Evolutionary conservation across 2,888 invertebrate species (phyloP).

Genomic region (Himalopsyche anomala): DNA sequence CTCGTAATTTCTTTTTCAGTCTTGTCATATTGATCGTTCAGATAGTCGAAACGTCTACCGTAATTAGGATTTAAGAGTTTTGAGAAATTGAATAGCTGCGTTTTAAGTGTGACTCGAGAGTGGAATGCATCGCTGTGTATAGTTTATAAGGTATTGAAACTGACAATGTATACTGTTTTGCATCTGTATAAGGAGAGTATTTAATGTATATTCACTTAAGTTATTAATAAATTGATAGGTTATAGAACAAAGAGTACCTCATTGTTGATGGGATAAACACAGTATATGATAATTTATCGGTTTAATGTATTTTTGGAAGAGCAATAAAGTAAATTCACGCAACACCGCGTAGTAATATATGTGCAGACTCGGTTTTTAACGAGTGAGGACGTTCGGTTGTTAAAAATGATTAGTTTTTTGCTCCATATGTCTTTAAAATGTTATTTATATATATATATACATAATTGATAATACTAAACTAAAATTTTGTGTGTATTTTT

Average conservation of each 20-base stretch:
- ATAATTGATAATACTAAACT: neutral
- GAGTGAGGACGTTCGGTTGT: neutral
- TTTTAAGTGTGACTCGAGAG: slow-evolving; percentile 24
- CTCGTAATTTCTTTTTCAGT: neutral
- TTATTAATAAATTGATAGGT: slow-evolving; percentile 53
- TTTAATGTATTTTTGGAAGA: slow-evolving; percentile 31
- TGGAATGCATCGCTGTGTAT: slow-evolving; percentile 52
- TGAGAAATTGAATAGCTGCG: neutral
- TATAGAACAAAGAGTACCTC: slow-evolving; percentile 62
- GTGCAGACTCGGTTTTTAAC: neutral
- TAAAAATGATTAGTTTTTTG: slow-evolving; percentile 39
- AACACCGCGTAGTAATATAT: neutral
- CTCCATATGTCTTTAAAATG: slow-evolving; percentile 29
- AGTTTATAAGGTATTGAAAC: slow-evolving; percentile 51
- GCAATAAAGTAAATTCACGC: neutral
- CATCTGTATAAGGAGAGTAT: slow-evolving; percentile 55
- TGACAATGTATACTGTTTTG: slow-evolving; percentile 63
- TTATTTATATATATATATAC: slow-evolving; percentile 2
- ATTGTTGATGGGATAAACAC: slow-evolving; percentile 52
- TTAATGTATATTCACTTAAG: slow-evolving; percentile 48
- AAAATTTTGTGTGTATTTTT: slow-evolving; percentile 20
- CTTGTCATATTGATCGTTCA: neutral
- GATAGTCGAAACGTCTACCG: neutral
- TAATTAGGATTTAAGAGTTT: neutral
- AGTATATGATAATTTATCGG: neutral